phyloP scores from a whole-genome alignment of 2,113 vertebrate species.

The Perccottus glenii region DNA sequence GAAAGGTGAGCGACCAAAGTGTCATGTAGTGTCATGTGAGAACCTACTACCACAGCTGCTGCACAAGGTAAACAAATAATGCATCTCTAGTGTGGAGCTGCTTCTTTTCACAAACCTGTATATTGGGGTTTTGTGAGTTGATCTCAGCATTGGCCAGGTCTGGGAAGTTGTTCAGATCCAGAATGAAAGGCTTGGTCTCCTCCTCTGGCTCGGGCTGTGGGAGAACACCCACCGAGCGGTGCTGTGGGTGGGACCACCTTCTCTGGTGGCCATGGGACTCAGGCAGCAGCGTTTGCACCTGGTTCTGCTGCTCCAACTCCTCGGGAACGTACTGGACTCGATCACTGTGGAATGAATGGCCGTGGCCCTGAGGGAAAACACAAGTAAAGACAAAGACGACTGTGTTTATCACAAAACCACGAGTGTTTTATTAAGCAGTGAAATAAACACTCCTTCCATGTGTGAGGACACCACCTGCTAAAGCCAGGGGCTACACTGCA shows the following conservation, averaged over 20 bases:
- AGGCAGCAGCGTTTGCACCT: conserved; percentile 73
- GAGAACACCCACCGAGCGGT: conserved; percentile 56
- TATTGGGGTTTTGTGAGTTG: conserved; percentile 88
- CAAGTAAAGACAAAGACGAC: neutral
- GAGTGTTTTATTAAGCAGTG: neutral
- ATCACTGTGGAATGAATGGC: conserved; percentile 46
- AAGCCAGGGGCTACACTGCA: neutral
- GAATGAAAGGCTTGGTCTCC: conserved; percentile 81
- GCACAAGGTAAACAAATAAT: neutral
- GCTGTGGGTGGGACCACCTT: conserved; percentile 68
- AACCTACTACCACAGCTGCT: too few species aligned
- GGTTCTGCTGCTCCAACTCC: conserved; percentile 65
- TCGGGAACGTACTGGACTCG: conserved; percentile 58
- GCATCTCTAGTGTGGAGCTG: neutral
- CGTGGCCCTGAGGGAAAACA: conserved; percentile 71
- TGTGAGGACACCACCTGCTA: conserved; percentile 2
- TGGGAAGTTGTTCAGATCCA: conserved; percentile 88
- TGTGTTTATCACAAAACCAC: neutral
- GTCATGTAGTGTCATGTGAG: too few species aligned
- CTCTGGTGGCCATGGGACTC: conserved; percentile 66
- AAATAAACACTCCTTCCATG: neutral
- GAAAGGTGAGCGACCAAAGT: too few species aligned
- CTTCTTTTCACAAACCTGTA: conserved; percentile 81
- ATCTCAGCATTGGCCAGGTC: conserved; percentile 85
- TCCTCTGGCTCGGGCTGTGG: conserved; percentile 62